Evolutionary conservation across 2,113 vertebrate species (phyloP), one percentile per base, ranked within the genome.

Genomic region (Rhinichthys klamathensis): DNA sequence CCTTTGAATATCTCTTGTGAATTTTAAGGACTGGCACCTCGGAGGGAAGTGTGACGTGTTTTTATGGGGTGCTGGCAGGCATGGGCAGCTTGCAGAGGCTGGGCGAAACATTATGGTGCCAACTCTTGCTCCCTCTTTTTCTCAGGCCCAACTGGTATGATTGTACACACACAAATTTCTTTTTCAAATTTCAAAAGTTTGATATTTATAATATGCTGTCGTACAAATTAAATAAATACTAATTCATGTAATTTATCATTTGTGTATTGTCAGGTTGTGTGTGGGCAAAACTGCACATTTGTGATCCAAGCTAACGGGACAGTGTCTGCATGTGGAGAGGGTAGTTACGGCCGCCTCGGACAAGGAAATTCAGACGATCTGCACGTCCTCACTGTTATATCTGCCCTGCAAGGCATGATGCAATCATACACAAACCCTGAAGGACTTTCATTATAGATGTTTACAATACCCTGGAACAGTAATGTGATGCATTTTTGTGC

Each of bases 1-100:
- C 54, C 6, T 23, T 56, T 56, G 1, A 56, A 56, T 56, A 9
- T 23, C 54, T 86, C 8, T 2, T 76, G 70, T 76, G 25, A 63
- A 56, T 91, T 56, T 86, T 11, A 84, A 99, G 98, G 98, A 99
- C 86, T 99, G 98, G 98, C 98, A 99, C 87, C 94, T 99, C 3
- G 98, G 98, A 84, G 98, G 98, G 69, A 99, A 98, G 92, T 99
- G 98, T 86, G 97, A 99, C 0, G 97, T 98, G 15, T 97, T 91
- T 75, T 91, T 99, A 49, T 99, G 98, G 98, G 98, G 98, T 9
- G 98, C 97, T 21, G 98, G 98, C 2, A 94, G 98, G 7, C 98
- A 99, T 0, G 98, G 98, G 12, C 98, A 99, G 91, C 90, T 99
- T 81, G 97, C 98, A 0, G 98, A 99, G 90, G 98, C 97, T 7